Percentiles rank a stretch among this genome's conserved stretches.
Conservation (phyloP, 2,888 invertebrate species). For the Apamea sordens region DNA sequence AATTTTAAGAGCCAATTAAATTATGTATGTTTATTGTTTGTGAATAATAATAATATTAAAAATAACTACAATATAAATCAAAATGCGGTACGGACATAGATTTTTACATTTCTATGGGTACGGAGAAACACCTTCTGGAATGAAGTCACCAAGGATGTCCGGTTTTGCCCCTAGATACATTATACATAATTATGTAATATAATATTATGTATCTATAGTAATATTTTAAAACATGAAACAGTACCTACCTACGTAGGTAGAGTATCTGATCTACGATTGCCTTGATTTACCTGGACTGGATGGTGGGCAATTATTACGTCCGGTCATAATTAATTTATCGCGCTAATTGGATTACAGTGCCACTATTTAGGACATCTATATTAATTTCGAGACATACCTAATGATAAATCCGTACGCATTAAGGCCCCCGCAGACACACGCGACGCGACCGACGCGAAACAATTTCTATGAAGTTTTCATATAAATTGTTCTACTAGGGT, state of each 20-base stretch:
- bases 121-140: background rate
- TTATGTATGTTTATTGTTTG: background rate
- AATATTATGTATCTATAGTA: too few species aligned
- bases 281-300: background rate
- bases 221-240: background rate
- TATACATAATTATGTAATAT: too few species aligned
- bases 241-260: background rate
- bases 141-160: slow-evolving; percentile 11
- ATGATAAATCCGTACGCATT: background rate
- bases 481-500: background rate
- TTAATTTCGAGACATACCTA: background rate
- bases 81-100: background rate
- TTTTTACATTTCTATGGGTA: too few species aligned
- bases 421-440: background rate
- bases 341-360: too few species aligned
- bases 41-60: background rate
- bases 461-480: background rate
- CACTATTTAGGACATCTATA: background rate
- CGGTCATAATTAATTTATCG: background rate
- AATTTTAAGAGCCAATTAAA: background rate
- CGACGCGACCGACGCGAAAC: background rate
- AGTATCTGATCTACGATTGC: background rate
- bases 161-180: background rate
- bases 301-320: background rate
- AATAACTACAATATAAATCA: background rate